These are phyloP conservation scores for Micromesistius poutassou DNA, from an alignment of 2,797 vertebrate genomes.

Conservation along the genomic window DNA sequence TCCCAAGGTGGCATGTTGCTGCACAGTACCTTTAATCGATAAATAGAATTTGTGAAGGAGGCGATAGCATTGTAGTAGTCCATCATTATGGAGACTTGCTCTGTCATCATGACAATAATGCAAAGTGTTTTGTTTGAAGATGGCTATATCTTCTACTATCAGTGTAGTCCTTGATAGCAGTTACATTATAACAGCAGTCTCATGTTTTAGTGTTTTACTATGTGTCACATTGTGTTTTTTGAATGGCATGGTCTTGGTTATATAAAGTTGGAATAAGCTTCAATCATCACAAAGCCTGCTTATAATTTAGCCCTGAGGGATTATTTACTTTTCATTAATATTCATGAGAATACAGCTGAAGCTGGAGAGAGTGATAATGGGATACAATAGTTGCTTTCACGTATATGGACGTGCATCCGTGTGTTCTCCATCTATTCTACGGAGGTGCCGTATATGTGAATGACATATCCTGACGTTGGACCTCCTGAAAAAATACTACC, in stretches of 20 bases:
- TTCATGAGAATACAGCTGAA: neutral
- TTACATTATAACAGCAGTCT: neutral
- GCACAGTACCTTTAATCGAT: neutral
- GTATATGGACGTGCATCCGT: no score
- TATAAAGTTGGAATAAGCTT: neutral
- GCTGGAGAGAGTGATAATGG: neutral
- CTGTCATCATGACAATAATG: neutral
- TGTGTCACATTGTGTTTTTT: neutral
- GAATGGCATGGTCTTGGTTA: neutral
- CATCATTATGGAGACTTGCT: neutral
- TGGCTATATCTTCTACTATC: neutral
- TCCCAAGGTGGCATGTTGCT: neutral
- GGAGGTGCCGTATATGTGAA: no score
- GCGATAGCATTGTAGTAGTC: neutral
- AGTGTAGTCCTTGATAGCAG: neutral
- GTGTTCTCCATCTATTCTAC: no score
- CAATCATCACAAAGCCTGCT: conserved; percentile 2
- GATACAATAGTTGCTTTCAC: no score
- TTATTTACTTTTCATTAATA: neutral
- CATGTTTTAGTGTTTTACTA: neutral
- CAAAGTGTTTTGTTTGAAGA: neutral
- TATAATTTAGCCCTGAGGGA: neutral
- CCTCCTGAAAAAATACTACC: no score
- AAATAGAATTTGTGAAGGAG: neutral
- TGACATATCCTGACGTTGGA: no score